These are phyloP conservation scores for Desmophyllum pertusum DNA, from an alignment of 92 coral and sea anemone species.

Conservation along the genomic window DNA sequence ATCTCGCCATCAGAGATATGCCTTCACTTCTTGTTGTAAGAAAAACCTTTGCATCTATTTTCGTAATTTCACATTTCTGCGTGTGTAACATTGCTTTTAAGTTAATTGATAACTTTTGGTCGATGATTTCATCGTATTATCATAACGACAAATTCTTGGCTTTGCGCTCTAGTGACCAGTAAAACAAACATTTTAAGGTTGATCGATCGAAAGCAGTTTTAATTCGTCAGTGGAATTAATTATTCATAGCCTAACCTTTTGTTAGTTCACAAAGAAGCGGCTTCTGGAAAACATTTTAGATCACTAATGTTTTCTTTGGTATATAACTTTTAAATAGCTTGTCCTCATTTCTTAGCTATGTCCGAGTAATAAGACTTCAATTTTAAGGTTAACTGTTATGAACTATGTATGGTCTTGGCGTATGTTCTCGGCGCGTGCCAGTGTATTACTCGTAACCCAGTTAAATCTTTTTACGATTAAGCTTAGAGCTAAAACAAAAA, in stretches of 20 bases:
- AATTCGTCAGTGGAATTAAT: conserved; percentile 6
- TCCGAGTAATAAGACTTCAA: neutral
- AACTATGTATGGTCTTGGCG: neutral
- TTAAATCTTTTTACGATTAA: neutral
- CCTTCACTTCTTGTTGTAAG: neutral
- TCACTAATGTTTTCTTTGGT: neutral
- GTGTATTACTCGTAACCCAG: neutral
- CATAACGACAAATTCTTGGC: neutral
- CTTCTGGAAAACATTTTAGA: neutral
- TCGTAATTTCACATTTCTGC: neutral
- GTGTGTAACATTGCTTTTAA: neutral
- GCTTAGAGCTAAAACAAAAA: neutral
- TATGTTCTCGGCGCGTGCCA: too few species aligned
- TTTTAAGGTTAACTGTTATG: neutral
- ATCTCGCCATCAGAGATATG: neutral
- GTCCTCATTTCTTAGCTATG: neutral
- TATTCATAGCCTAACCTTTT: conserved; percentile 26
- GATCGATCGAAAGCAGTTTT: conserved; percentile 28
- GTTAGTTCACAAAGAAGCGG: conserved; percentile 18
- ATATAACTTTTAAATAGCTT: neutral
- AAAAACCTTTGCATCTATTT: neutral
- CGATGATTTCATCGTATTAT: conserved; percentile 31
- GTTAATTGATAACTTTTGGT: neutral
- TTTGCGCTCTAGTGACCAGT: conserved; percentile 37
- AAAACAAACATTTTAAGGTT: conserved; percentile 25